Evolutionary conservation across 2,888 invertebrate genomes (phyloP).

Genomic region (Scaptomyza caliginosa): DNA sequence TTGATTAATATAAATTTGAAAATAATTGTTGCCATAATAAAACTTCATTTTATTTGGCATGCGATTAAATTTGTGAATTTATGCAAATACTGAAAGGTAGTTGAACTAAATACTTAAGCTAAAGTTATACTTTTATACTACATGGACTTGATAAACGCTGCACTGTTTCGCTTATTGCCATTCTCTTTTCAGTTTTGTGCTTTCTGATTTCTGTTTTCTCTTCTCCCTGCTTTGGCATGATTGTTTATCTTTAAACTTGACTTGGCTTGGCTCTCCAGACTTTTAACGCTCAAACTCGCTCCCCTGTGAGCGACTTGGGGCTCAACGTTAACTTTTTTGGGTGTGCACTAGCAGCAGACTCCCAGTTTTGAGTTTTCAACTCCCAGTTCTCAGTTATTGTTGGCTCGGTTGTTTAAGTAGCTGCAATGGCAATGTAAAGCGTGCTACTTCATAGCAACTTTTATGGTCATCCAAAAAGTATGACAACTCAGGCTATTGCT

Average conservation of each 20-base stretch:
- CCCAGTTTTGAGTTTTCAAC: constrained; percentile 4
- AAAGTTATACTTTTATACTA: not conserved
- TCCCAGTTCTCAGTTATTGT: constrained; percentile 19
- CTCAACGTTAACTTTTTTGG: constrained; percentile 62
- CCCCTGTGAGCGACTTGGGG: constrained; percentile 60
- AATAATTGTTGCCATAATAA: not conserved
- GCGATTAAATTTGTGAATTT: not conserved
- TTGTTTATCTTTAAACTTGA: constrained; percentile 75
- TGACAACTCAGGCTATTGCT: constrained; percentile 75
- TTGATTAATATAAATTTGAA: not conserved
- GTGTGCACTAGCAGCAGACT: constrained; percentile 2
- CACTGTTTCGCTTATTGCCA: constrained; percentile 3
- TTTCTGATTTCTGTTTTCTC: not conserved
- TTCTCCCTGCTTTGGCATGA: constrained; percentile 31
- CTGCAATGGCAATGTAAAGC: constrained; percentile 65
- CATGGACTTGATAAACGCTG: constrained; percentile 20
- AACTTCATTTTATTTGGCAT: not conserved
- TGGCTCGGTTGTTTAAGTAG: constrained; percentile 49
- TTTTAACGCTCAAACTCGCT: constrained; percentile 53
- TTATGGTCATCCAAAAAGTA: constrained; percentile 79
- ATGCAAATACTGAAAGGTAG: not conserved
- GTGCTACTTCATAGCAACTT: constrained; percentile 75
- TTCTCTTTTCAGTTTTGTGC: constrained; percentile 1
- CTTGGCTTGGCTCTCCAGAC: constrained; percentile 59
- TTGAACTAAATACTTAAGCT: not conserved